Conservation (phyloP, 2,888 invertebrate species). For the Macaria notata region DNA sequence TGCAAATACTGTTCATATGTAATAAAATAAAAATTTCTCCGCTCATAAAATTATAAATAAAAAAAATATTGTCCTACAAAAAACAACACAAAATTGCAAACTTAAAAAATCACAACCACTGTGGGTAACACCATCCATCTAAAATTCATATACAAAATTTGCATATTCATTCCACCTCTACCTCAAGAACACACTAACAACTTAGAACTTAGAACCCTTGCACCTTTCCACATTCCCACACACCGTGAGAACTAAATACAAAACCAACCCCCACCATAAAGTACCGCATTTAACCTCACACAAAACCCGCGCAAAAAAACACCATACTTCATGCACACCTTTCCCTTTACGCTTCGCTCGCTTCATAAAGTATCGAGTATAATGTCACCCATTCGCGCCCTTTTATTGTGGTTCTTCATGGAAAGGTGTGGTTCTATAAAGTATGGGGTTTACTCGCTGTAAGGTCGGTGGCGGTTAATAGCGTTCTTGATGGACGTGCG, state of each 20-base stretch:
- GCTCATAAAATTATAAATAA: too few species aligned
- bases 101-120: too few species aligned
- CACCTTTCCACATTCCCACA: slow-evolving; percentile 78
- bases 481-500: slow-evolving; percentile 56
- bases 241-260: slow-evolving; percentile 74
- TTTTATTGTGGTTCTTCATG: slow-evolving; percentile 54
- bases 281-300: slow-evolving; percentile 52
- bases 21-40: too few species aligned
- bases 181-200: slow-evolving; percentile 58
- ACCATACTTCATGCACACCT: slow-evolving; percentile 38
- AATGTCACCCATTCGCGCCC: slow-evolving; percentile 32
- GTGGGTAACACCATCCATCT: too few species aligned
- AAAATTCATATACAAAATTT: too few species aligned
- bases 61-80: too few species aligned
- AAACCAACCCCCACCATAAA: slow-evolving; percentile 61
- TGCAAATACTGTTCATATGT: too few species aligned
- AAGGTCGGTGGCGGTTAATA: slow-evolving; percentile 35
- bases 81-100: too few species aligned
- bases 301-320: slow-evolving; percentile 44
- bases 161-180: background rate
- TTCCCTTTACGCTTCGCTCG: slow-evolving; percentile 46
- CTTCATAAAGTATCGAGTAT: slow-evolving; percentile 47
- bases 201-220: slow-evolving; percentile 54
- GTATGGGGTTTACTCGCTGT: slow-evolving; percentile 44
- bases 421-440: slow-evolving; percentile 52